These are phyloP conservation scores for Seriola quinqueradiata DNA, from an alignment of 2,113 vertebrate genomes.

Conservation along the genomic window DNA sequence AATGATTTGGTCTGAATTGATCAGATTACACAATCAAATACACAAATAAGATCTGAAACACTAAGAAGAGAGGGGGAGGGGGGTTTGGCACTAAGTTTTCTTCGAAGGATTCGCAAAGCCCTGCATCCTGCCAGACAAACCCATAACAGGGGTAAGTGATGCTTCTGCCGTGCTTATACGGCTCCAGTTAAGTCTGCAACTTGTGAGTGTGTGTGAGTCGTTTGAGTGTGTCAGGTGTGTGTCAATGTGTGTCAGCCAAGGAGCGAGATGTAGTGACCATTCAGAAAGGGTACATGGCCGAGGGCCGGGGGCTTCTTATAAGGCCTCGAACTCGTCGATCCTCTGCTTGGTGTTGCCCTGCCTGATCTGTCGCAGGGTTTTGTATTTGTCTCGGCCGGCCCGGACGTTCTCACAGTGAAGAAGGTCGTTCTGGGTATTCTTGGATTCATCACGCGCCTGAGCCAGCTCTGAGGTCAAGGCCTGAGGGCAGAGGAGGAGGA, in stretches of 20 bases:
- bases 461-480: slow-evolving; percentile 92
- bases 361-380: slow-evolving; percentile 95
- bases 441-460: slow-evolving; percentile 91
- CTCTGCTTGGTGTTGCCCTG: slow-evolving; percentile 99
- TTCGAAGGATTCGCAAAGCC: slow-evolving; percentile 44
- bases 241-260: slow-evolving; percentile 18
- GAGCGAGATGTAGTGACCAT: slow-evolving; percentile 68
- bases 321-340: slow-evolving; percentile 97
- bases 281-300: slow-evolving; percentile 70
- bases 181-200: slow-evolving; percentile 43
- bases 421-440: slow-evolving; percentile 93
- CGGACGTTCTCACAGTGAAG: slow-evolving; percentile 93
- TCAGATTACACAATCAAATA: slow-evolving; percentile 58
- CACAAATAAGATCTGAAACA: slow-evolving; percentile 51
- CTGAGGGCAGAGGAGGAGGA: slow-evolving; percentile 71
- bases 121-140: slow-evolving; percentile 23
- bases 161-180: slow-evolving; percentile 40
- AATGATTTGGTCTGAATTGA: slow-evolving; percentile 51
- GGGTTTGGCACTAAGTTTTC: slow-evolving; percentile 80
- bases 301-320: slow-evolving; percentile 82
- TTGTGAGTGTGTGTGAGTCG: slow-evolving; percentile 22
- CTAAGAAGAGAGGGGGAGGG: slow-evolving; percentile 47
- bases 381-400: slow-evolving; percentile 96
- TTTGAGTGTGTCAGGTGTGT: slow-evolving; percentile 19
- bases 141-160: slow-evolving; percentile 16